Conservation (phyloP, 2,797 vertebrate genomes). For the Octomys mimax region DNA sequence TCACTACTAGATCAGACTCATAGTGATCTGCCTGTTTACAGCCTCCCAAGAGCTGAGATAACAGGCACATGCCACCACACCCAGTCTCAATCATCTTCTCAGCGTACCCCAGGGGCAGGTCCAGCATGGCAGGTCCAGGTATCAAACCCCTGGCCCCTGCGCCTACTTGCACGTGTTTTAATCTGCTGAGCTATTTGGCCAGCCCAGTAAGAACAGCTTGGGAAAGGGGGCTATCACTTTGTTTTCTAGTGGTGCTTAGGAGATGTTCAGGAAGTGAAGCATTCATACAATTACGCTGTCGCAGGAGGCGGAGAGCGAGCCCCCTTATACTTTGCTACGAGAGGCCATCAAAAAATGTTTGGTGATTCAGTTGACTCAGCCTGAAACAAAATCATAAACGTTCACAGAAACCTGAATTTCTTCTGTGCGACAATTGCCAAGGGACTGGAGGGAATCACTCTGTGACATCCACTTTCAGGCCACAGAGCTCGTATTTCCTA, state of each 20-base stretch:
- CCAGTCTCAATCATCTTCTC: too few species aligned
- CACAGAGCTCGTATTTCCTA: not conserved
- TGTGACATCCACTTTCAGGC: not conserved
- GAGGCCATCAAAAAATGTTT: not conserved
- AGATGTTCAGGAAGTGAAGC: not conserved
- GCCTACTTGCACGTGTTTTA: too few species aligned
- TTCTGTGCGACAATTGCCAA: not conserved
- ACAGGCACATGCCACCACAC: too few species aligned
- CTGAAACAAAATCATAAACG: conserved; percentile 11
- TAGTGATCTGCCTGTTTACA: too few species aligned
- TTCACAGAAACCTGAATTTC: conserved; percentile 35
- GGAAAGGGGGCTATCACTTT: not conserved
- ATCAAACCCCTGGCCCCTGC: too few species aligned
- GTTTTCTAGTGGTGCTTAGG: not conserved
- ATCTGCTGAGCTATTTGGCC: too few species aligned
- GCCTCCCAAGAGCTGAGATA: too few species aligned
- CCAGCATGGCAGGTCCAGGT: too few species aligned
- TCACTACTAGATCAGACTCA: too few species aligned
- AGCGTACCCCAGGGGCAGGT: too few species aligned
- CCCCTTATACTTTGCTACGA: not conserved
- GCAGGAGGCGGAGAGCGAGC: not conserved
- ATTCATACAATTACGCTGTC: not conserved
- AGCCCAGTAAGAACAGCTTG: not conserved
- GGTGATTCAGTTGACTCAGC: not conserved
- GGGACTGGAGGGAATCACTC: not conserved